A percentile compares a stretch with the other conserved stretches of the same genome.
Evolutionary conservation across 2,888 invertebrate genomes (phyloP).

Genomic region (Sepioteuthis lessoniana): DNA sequence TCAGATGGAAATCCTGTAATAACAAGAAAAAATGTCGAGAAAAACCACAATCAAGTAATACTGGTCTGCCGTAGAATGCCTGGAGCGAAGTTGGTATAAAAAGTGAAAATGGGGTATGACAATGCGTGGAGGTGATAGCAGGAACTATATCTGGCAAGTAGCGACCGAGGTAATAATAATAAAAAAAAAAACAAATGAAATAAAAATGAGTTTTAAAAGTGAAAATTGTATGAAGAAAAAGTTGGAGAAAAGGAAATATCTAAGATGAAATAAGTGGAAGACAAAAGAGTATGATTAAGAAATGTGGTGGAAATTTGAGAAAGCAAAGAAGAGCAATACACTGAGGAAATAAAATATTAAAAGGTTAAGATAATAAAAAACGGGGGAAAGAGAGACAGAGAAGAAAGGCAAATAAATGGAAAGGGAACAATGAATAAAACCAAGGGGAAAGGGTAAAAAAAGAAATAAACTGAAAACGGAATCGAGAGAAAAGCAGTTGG

Average conservation of each 20-base stretch:
- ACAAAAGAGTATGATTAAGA: too few relatives aligned
- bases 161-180: background rate
- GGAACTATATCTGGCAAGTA: background rate
- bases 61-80: background rate
- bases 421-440: background rate
- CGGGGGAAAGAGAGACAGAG: background rate
- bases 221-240: background rate
- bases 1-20: conserved; percentile 58
- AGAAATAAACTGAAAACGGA: too few relatives aligned
- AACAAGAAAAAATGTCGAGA: background rate
- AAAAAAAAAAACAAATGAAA: background rate
- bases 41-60: conserved; percentile 3
- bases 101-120: background rate
- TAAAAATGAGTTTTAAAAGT: background rate
- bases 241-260: background rate
- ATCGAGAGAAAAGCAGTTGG: too few relatives aligned
- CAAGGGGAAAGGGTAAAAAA: too few relatives aligned
- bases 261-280: background rate
- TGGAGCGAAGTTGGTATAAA: background rate
- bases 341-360: background rate
- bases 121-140: background rate
- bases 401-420: background rate
- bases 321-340: background rate
- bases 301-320: background rate
- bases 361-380: background rate